A percentile compares a stretch with the other conserved stretches of the same genome.
Conservation (phyloP, 2,113 vertebrate genomes). For the Anas platyrhynchos region DNA sequence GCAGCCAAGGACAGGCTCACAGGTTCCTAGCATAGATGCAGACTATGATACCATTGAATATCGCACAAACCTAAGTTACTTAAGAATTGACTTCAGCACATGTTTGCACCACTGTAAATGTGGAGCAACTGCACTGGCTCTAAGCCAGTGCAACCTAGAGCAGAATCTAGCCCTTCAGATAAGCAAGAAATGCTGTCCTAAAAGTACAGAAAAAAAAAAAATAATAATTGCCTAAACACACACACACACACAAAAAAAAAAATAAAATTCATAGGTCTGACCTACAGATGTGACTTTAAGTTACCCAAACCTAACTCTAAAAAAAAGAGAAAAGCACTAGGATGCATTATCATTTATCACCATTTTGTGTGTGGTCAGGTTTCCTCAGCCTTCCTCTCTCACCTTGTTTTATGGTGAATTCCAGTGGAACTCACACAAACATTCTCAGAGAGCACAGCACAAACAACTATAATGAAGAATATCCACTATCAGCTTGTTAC, state of each 20-base stretch:
- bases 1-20: conserved; percentile 29
- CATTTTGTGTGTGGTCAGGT: not conserved
- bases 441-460: not conserved
- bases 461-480: not conserved
- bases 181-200: not conserved
- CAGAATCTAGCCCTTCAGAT: not conserved
- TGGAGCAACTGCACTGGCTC: not conserved
- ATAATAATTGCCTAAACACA: not conserved
- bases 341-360: not conserved
- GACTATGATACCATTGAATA: not conserved
- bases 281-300: not conserved
- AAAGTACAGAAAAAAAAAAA: not conserved
- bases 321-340: not conserved
- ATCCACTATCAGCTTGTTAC: not conserved
- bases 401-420: not conserved
- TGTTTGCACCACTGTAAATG: not conserved
- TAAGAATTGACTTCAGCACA: not conserved
- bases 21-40: not conserved
- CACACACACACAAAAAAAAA: not conserved
- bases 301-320: not conserved
- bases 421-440: not conserved
- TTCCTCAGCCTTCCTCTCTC: not conserved
- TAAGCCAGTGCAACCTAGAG: not conserved
- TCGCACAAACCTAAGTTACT: not conserved
- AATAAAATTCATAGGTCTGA: not conserved